A percentile compares a stretch with the other conserved stretches of the same genome.
These are phyloP conservation scores for Cassiopea andromeda DNA, from an alignment of 30 jellyfish, hydroid and myxozoan species.

Conservation along the genomic window DNA sequence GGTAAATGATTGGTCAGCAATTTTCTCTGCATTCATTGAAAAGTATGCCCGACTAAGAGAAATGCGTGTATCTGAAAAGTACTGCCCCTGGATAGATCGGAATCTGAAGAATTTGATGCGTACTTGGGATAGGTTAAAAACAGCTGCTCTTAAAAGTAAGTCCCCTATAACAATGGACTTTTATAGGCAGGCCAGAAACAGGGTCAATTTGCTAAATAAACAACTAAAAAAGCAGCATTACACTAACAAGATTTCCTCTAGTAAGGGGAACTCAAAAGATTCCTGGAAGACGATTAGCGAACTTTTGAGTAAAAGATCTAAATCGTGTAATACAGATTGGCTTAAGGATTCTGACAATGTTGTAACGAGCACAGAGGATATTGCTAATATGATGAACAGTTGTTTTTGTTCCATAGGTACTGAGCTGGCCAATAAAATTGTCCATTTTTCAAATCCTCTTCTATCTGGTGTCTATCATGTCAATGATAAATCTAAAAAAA, in stretches of 20 bases:
- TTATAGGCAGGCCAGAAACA: constrained; percentile 19
- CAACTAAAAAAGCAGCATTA: no score
- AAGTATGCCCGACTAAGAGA: constrained; percentile 31
- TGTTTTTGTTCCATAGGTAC: constrained; percentile 2
- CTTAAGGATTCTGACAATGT: no score
- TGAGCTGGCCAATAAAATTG: neutral
- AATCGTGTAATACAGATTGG: no score
- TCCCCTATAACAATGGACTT: constrained; percentile 40
- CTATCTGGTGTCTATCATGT: neutral
- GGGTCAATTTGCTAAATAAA: neutral
- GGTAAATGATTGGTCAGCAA: constrained; percentile 24
- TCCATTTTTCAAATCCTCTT: neutral
- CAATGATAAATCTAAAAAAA: neutral
- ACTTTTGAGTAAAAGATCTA: no score
- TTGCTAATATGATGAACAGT: neutral
- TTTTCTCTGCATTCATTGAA: constrained; percentile 32
- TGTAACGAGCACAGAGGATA: neutral
- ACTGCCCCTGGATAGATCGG: constrained; percentile 59
- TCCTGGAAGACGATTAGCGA: no score
- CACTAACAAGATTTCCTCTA: no score
- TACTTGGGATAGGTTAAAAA: constrained; percentile 52
- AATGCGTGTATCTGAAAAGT: constrained; percentile 55
- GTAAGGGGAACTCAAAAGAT: no score
- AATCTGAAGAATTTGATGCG: constrained; percentile 37
- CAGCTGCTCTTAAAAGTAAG: constrained; percentile 17